Evolutionary conservation across 1,140 invertebrate genomes (phyloP), one percentile per base, ranked within the genome.

Genomic region (Mactra quadrangularis): DNA sequence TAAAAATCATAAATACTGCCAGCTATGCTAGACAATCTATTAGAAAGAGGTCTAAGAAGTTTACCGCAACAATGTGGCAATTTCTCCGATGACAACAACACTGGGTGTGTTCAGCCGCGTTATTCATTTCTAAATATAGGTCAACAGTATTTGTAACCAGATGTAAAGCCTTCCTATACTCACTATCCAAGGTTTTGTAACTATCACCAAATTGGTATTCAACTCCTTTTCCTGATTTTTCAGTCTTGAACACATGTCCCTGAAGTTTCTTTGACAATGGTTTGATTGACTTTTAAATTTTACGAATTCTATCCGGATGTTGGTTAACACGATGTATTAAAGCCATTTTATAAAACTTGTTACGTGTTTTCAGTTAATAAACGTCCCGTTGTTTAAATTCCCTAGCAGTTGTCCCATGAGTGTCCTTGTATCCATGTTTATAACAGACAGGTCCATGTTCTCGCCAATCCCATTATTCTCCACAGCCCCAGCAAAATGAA

Each of bases 401-500:
- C 22, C 27, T 33, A 50, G 19, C 11, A 33, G n/a, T 59, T 29
- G 68, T 68, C 31, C 60, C 27, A 66, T 77, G 38, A 35, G 27
- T 47, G 31, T 53, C 38, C 15, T 50, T 57, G n/a, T 47, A 19
- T 35, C 78, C 53, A 64, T 62, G 15, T 57, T 53, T 57, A 13
- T 57, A 52, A 74, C 79, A 57, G 1, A 47, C 25, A 33, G 3
- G 2, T 9, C 62, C 41, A 29, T 64, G 74, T 27, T 31, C 25
- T 41, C 52, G 22, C 47, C 17, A 7, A 66, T 47, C 1, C 83
- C 72, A 55, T 62, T 47, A 19, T 66, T 82, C 55, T 19, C 79
- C 60, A 72, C 86, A 87, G 15, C 83, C 86, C 86, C 84, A 87
- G 47, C 86, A 87, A 45, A 87, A 87, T 17, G 25, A 38, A 0